Percentiles rank a stretch among this genome's conserved stretches.
Conservation (phyloP, 2,888 invertebrate genomes). For the Zaprionus lineosus region DNA sequence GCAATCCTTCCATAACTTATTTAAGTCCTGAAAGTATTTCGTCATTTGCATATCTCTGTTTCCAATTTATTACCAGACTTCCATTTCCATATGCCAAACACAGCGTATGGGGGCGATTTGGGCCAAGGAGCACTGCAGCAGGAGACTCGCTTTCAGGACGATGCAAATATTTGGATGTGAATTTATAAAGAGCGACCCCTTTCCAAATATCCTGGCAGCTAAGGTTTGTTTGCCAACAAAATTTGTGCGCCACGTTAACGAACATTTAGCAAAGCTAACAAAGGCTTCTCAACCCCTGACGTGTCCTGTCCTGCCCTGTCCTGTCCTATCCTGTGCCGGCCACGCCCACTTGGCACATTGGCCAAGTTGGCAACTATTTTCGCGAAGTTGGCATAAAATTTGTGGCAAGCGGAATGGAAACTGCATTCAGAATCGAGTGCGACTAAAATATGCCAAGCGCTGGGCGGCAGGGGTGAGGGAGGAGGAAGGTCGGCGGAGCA, state of each 20-base stretch:
- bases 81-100: no score
- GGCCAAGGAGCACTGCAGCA: background rate
- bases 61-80: no score
- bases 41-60: no score
- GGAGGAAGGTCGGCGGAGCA: no score
- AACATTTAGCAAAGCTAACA: constrained; percentile 70
- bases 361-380: constrained; percentile 62
- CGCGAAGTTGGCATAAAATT: constrained; percentile 36
- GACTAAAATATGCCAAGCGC: constrained; percentile 35
- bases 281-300: constrained; percentile 12
- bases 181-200: constrained; percentile 43
- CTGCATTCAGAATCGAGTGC: constrained; percentile 39
- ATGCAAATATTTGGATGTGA: constrained; percentile 43
- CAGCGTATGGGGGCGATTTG: no score
- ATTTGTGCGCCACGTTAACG: constrained; percentile 72
- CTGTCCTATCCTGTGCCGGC: no score
- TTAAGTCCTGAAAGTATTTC: no score
- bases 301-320: no score
- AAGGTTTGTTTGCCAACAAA: constrained; percentile 67
- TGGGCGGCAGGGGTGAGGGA: constrained; percentile 1
- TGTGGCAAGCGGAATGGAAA: constrained; percentile 9
- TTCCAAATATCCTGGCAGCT: constrained; percentile 4
- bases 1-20: no score
- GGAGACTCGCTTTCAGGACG: constrained; percentile 12
- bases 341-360: constrained; percentile 55